Conservation (phyloP, 30 jellyfish, hydroid and myxozoan species). For the Aurelia aurita region DNA sequence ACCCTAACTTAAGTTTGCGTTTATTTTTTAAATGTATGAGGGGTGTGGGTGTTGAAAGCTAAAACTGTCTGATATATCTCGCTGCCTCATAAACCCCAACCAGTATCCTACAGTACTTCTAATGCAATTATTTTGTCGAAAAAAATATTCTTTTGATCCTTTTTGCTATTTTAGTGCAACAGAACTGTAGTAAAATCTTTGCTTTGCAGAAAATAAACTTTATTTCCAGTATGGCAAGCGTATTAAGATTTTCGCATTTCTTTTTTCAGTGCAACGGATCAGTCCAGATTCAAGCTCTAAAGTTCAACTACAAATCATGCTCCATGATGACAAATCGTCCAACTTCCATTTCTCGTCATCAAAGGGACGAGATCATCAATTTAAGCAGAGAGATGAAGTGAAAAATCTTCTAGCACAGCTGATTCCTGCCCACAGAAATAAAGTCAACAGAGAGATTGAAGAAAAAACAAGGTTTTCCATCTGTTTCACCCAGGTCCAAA, state of each 20-base stretch:
- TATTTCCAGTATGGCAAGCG: neutral
- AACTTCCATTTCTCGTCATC: constrained; percentile 90
- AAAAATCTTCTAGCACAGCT: constrained; percentile 92
- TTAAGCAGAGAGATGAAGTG: constrained; percentile 86
- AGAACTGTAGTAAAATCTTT: too few species aligned
- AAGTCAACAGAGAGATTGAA: constrained; percentile 92
- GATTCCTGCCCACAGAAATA: constrained; percentile 93
- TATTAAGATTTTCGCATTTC: neutral
- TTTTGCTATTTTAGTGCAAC: too few species aligned
- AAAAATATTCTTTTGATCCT: too few species aligned
- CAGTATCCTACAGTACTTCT: too few species aligned
- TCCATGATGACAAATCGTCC: constrained; percentile 76
- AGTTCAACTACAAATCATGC: constrained; percentile 96
- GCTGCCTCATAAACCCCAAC: too few species aligned
- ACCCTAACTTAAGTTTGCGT: too few species aligned
- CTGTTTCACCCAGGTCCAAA: too few species aligned
- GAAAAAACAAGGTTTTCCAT: constrained; percentile 84
- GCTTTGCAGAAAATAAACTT: too few species aligned
- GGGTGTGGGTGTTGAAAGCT: too few species aligned
- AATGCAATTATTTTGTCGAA: too few species aligned
- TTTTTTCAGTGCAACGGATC: constrained; percentile 85
- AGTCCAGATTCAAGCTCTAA: constrained; percentile 99
- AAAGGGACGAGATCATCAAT: constrained; percentile 87
- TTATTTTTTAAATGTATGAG: too few species aligned
- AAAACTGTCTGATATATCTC: too few species aligned